phyloP scores from a whole-genome alignment of 2,888 invertebrate species.

The Arctia plantaginis region DNA sequence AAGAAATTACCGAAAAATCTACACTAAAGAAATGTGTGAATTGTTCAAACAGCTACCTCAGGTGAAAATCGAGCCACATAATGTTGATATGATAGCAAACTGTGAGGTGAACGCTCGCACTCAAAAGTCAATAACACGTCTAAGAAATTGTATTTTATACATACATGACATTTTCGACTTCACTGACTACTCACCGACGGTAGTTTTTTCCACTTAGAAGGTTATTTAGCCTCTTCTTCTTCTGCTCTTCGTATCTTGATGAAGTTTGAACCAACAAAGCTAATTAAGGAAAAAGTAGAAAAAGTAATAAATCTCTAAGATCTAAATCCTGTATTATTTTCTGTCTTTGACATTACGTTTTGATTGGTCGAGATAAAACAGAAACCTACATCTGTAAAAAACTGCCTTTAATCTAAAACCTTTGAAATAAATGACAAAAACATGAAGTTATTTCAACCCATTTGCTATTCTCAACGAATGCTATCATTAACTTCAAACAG shows the following conservation, averaged over 20 bases:
- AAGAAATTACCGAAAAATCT: neutral
- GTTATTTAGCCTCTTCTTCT: too few species aligned
- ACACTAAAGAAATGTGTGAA: neutral
- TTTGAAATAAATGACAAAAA: neutral
- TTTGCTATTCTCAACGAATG: conserved; percentile 3
- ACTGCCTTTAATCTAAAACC: neutral
- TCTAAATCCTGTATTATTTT: neutral
- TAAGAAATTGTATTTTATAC: neutral
- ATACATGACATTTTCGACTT: neutral
- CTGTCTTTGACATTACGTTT: neutral
- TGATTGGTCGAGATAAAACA: neutral
- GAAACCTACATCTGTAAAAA: neutral
- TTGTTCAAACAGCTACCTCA: neutral
- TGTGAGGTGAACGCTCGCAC: neutral
- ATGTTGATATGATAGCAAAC: neutral
- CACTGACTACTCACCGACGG: neutral
- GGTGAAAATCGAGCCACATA: neutral
- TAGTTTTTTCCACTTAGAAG: neutral
- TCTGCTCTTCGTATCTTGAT: neutral
- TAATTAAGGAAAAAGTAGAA: neutral
- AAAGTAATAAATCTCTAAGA: neutral
- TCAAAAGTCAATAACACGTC: neutral
- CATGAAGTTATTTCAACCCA: neutral
- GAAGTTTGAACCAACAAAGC: neutral
- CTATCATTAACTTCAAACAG: conserved; percentile 5